Conservation (phyloP, 2,113 vertebrate genomes). For the Conger conger region DNA sequence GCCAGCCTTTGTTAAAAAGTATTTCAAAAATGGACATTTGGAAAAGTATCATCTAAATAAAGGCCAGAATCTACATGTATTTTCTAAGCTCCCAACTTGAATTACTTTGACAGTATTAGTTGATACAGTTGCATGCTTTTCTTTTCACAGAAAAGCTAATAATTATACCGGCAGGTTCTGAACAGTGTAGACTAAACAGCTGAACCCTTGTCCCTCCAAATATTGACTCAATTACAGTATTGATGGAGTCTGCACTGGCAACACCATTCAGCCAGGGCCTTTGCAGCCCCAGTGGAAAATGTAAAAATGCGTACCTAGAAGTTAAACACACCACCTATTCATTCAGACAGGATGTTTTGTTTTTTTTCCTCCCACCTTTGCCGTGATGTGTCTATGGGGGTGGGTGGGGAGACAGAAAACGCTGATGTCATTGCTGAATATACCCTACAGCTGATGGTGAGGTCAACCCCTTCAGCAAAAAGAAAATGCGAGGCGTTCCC, state of each 20-base stretch:
- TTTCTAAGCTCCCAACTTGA: too few species aligned
- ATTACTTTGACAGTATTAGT: too few species aligned
- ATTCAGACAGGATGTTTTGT: conserved; percentile 43
- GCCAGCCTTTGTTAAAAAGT: neutral
- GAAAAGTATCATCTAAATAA: neutral
- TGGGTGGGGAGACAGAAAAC: conserved; percentile 15
- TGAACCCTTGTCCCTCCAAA: neutral
- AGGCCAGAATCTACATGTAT: neutral
- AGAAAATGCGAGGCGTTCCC: neutral
- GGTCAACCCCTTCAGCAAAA: conserved; percentile 8
- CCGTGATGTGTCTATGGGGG: conserved; percentile 23
- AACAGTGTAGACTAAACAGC: neutral
- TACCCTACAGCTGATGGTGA: conserved; percentile 27
- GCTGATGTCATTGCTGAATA: conserved; percentile 23
- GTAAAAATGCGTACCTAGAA: conserved; percentile 38
- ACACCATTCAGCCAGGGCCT: neutral
- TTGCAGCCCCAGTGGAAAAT: conserved; percentile 55
- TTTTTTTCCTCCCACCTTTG: neutral
- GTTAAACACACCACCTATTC: conserved; percentile 62
- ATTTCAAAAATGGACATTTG: neutral
- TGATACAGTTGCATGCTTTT: too few species aligned
- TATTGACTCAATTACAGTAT: neutral
- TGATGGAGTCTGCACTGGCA: neutral
- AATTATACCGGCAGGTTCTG: neutral
- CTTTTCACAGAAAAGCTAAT: neutral